Evolutionary conservation across 2,113 vertebrate genomes (phyloP).

Genomic region (Antechinus flavipes): DNA sequence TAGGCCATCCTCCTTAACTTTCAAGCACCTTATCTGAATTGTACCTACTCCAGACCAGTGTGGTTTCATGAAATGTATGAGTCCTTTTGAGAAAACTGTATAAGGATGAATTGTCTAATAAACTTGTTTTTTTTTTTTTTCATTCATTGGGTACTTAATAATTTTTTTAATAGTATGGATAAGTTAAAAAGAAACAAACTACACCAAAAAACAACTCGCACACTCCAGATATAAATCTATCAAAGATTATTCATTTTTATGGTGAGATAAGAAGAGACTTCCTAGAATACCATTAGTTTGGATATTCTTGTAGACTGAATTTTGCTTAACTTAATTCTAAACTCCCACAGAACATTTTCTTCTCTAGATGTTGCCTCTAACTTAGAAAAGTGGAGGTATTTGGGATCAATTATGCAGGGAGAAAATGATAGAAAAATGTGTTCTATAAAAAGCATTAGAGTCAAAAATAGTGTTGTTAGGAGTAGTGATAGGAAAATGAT

Average conservation of each 20-base stretch:
- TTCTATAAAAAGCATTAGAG: neutral
- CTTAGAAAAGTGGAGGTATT: neutral
- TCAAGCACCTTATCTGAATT: conserved; percentile 27
- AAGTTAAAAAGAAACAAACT: neutral
- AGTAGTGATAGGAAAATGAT: neutral
- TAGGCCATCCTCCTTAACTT: neutral
- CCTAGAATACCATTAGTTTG: neutral
- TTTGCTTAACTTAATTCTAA: neutral
- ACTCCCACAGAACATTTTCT: neutral
- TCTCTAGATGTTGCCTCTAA: neutral
- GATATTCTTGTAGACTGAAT: neutral
- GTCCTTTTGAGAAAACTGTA: neutral
- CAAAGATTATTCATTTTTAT: neutral
- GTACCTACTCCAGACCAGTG: neutral
- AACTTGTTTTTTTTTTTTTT: neutral
- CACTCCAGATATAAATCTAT: neutral
- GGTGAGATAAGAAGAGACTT: neutral
- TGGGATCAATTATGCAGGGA: neutral
- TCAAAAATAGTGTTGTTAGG: neutral
- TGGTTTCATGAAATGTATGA: conserved; percentile 17
- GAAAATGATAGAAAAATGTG: neutral
- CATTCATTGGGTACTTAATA: neutral
- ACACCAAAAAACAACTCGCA: neutral
- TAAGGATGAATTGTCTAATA: conserved; percentile 1
- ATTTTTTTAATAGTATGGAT: neutral